A percentile compares a stretch with the other conserved stretches of the same genome.
Evolutionary conservation across 2,113 vertebrate species (phyloP).

Genomic region (Myotis yumanensis): DNA sequence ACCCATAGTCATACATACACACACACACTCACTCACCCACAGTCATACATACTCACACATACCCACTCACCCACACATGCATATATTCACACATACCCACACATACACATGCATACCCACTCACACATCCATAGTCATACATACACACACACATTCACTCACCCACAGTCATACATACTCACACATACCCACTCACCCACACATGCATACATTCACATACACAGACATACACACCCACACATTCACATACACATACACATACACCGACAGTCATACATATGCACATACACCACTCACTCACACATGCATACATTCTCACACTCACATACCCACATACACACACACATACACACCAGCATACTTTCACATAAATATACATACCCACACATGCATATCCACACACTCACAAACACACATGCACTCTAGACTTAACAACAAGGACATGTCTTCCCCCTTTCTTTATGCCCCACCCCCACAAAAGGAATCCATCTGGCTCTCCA

Average conservation of each 20-base stretch:
- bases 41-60: background rate
- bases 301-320: background rate
- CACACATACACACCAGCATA: background rate
- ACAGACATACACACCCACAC: no score
- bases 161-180: no score
- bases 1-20: no score
- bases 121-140: no score
- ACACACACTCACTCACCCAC: background rate
- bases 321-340: no score
- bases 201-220: no score
- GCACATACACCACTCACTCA: background rate
- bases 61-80: background rate
- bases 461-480: background rate
- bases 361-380: background rate
- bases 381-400: no score
- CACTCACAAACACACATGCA: background rate
- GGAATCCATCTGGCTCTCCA: slow-evolving; percentile 48
- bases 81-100: no score
- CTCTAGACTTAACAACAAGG: background rate
- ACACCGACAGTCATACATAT: background rate
- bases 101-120: background rate
- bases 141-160: background rate
- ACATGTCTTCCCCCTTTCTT: background rate
- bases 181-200: background rate
- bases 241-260: no score